Base-by-base conservation (phyloP, 2,888 invertebrate species). In the Amblyteles armatorius region DNA sequence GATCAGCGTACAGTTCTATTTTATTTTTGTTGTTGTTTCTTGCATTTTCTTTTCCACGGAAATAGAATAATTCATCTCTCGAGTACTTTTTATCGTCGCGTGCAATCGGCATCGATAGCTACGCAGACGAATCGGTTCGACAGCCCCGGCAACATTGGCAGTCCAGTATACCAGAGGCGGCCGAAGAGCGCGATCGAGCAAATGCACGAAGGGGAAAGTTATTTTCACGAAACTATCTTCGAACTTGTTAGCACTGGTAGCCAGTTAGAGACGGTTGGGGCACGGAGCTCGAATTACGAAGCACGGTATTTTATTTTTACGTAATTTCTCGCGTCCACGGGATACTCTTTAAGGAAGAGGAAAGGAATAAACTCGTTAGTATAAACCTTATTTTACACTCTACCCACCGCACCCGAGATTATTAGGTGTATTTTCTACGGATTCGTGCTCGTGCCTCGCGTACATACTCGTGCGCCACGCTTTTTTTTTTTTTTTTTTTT, bases 201-300 rank as follows among this genome's bases (percentile, higher is more conserved):
- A 80, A 77, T 71, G 77, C 79, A 80, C 83, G 88, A 89, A 87
- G 88, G 90, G 88, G 90, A 90, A 90, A 90, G 90, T 90, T 90
- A 88, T 90, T 90, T 90, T 90, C 90, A 87, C 88, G 87, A 83
- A 84, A 76, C 87, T 86, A 88, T 90, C 86, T 89, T 90, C 85
- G 83, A 86, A 82, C 86, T 81, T 86, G 79, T 83, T 86, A 83
- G 29, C 77, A 26, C 71, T 71, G 65, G 40, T 19, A 19, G 40
- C 9, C 40, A 36, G 79, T 48, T 68, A 55, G 60, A 83, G 68
- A 79, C 50, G 11, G 67, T 19, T 7, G 19, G 40, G 40, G n/a
- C 40, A 67, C 67, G 67, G n/a, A 63, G 33, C 67, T 19, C 67
- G 50, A 73, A 80, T 84, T 84, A 77, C 76, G 52, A 76, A 55